Percentiles rank a stretch among this genome's conserved stretches.
These are phyloP conservation scores for Champsocephalus gunnari DNA, from an alignment of 2,797 vertebrate genomes.

Conservation along the genomic window DNA sequence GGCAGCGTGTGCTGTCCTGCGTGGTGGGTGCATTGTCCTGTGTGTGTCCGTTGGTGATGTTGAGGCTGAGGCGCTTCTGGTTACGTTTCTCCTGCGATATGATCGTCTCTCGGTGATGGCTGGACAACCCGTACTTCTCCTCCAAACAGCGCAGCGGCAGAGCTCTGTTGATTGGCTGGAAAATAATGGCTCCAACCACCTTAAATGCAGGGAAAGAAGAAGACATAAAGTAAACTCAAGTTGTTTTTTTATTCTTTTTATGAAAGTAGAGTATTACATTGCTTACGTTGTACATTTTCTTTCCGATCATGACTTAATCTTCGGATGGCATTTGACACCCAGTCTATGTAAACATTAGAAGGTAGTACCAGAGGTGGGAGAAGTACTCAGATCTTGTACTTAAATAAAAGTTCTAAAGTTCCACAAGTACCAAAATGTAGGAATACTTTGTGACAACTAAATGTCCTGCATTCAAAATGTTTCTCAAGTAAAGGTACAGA, in stretches of 20 bases:
- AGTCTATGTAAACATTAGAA: neutral
- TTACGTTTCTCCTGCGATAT: constrained; percentile 80
- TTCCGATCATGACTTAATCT: neutral
- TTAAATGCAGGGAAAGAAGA: neutral
- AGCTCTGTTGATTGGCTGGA: constrained; percentile 94
- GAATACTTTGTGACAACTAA: too few species aligned
- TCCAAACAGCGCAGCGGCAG: constrained; percentile 93
- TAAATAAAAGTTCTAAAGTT: too few species aligned
- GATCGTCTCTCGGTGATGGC: constrained; percentile 67
- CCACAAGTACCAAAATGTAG: too few species aligned
- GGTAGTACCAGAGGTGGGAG: neutral
- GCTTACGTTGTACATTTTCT: neutral
- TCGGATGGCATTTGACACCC: neutral
- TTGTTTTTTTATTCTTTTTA: neutral
- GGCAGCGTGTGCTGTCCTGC: constrained; percentile 48
- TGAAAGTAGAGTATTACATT: neutral
- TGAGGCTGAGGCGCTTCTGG: constrained; percentile 92
- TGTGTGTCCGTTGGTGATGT: constrained; percentile 83
- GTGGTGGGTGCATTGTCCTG: constrained; percentile 61
- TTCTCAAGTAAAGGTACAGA: too few species aligned
- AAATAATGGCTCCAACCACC: constrained; percentile 94
- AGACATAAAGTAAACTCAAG: neutral
- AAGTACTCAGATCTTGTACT: too few species aligned
- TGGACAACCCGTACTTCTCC: constrained; percentile 89
- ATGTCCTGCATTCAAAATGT: too few species aligned